Evolutionary conservation across 2,888 invertebrate species (phyloP), one percentile per base, ranked within the genome.

Genomic region (Nomada fucata): DNA sequence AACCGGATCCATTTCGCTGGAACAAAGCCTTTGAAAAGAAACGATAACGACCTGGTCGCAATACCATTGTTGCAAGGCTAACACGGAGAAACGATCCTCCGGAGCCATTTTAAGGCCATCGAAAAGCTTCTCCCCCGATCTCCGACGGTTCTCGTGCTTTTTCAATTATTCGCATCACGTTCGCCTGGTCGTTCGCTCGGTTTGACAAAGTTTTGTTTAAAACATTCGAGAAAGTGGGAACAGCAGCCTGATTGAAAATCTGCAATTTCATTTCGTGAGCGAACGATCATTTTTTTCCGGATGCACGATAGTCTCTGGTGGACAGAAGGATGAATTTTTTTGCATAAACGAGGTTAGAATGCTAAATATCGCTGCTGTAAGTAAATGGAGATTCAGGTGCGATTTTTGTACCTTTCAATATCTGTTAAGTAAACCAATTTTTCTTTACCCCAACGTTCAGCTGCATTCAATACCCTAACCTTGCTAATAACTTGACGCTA

Each of bases 1-100:
- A 59, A 36, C 65, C 42, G 73, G 69, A 47, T 73, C 69, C 59
- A 80, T 67, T 70, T 72, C 67, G 60, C 50, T 26, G 76, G 55
- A 68, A 76, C 60, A 64, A 78, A 69, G 69, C 44, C 59, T 53
- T 52, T 63, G 61, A 55, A 76, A 72, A 76, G 67, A 64, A 80
- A 77, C 64, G 73, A 73, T 77, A 81, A 72, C 69, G 64, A 63
- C 20, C 63, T 55, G 63, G 18, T 53, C 44, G 65, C 57, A 80
- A 29, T 67, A 69, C 57, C 59, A 69, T 59, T 73, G 72, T 80
- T 72, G 63, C 57, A 44, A 57, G 42, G 52, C 29, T 68, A 69
- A 80, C 64, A 57, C 44, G 53, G 10, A 64, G 53, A 26, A 80
- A 69, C 63, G 68, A 64, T 60, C 47, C 64, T 47, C 57, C 13